Base-by-base conservation (phyloP, 2,888 invertebrate species). In the Digitonthophagus gazella region DNA sequence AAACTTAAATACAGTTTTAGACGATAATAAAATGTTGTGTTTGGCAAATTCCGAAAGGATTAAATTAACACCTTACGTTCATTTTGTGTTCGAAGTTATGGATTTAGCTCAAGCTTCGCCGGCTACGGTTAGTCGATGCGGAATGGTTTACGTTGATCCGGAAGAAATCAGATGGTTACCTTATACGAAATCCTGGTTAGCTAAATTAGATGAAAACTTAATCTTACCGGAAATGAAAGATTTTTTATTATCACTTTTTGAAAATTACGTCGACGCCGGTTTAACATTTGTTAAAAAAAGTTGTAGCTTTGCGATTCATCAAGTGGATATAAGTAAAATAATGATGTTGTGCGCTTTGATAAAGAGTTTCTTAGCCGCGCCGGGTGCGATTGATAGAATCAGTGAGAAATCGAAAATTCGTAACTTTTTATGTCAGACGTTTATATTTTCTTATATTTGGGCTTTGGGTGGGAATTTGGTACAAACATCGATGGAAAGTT, bases 1-100 rank as follows among this genome's bases (percentile, higher is more conserved):
- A 82, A 96, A 95, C 79, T 90, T 96, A 88, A 96, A 96, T 81
- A 95, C 96, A 0, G 95, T 95, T 0, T 85, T 96, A 3, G 96
- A 96, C 78, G 96, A 96, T 79, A 96, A 96, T 80, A 96, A 96
- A 84, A 95, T 96, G 94, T 82, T 96, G 54, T 96, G 96, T 76
- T 84, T 96, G 54, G 95, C 95, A 1, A 96, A 96, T 85, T 95
- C 95, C 0, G 96, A 95, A 82, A 86, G 95, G 71, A 96, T 96
- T 72, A 95, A 95, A 81, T 86, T 96, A 19, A 93, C 95, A 0
- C 91, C 93, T 0, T 93, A 91, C 83, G 93, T 96, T 0, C 95
- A 94, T 77, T 95, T 96, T 94, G 82, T 96, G 15, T 96, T 96
- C 81, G 93, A 93, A 85, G 91, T 91, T 5, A 90, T 92, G 77